Conservation (phyloP, 2,113 vertebrate genomes). For the Myodes glareolus region DNA sequence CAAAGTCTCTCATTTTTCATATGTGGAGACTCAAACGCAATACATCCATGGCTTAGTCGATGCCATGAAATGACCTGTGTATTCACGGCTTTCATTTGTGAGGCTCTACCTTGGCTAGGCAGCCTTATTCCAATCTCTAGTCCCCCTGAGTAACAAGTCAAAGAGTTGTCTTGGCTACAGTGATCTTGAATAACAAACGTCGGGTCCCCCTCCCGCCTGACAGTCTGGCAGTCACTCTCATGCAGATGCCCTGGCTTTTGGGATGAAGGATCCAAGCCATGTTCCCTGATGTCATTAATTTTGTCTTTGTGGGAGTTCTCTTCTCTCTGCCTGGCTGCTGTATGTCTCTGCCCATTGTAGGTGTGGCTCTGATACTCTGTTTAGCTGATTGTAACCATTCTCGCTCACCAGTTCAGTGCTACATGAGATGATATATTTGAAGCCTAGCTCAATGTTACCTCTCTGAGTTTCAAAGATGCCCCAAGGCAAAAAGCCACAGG, state of each 20-base stretch:
- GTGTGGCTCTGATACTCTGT: not conserved
- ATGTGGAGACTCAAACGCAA: not conserved
- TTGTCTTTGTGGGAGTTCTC: not conserved
- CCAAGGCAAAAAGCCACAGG: not conserved
- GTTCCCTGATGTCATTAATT: not conserved
- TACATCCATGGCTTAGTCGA: not conserved
- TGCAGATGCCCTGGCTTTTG: not conserved
- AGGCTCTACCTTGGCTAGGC: not conserved
- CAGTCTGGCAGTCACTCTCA: not conserved
- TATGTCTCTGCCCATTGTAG: not conserved
- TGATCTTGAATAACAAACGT: not conserved
- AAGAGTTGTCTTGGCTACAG: not conserved
- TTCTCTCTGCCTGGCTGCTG: not conserved
- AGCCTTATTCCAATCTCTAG: not conserved
- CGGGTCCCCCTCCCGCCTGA: not conserved
- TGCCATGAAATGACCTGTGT: not conserved
- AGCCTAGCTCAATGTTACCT: not conserved
- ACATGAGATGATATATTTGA: not conserved
- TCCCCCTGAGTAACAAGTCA: not conserved
- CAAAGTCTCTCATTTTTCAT: not conserved
- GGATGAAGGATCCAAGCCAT: not conserved
- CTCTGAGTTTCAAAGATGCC: not conserved
- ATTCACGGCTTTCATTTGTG: not conserved
- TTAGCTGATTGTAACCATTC: not conserved
- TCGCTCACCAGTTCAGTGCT: not conserved